Conservation (phyloP, 2,888 invertebrate genomes). For the Spodoptera exigua region DNA sequence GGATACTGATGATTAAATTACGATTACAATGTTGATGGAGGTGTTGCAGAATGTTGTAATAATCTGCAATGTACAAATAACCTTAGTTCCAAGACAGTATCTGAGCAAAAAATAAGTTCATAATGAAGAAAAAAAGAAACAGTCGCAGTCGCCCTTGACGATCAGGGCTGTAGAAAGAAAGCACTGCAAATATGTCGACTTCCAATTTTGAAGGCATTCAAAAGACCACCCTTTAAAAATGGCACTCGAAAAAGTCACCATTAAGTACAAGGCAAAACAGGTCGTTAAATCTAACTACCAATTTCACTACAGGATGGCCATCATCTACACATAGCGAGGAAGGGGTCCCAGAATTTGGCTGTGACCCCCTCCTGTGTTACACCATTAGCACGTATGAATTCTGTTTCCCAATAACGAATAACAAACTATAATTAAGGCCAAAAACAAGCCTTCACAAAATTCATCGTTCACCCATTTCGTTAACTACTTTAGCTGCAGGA, state of each 20-base stretch:
- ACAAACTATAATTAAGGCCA: background rate
- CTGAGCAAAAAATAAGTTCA: too few relatives aligned
- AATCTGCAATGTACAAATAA: background rate
- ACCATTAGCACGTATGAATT: slow-evolving; percentile 23
- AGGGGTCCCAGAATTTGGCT: background rate
- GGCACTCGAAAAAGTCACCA: too few relatives aligned
- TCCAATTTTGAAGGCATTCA: too few relatives aligned
- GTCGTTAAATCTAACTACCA: background rate
- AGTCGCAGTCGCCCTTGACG: too few relatives aligned
- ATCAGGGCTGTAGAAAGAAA: too few relatives aligned
- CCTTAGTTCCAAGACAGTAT: background rate
- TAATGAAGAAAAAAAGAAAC: too few relatives aligned
- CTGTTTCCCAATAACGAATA: background rate
- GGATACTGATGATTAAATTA: slow-evolving; percentile 24
- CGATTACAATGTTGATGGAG: slow-evolving; percentile 20
- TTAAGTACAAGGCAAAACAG: background rate
- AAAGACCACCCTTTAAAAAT: too few relatives aligned
- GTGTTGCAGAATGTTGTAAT: slow-evolving; percentile 5
- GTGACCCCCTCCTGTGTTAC: slow-evolving; percentile 1
- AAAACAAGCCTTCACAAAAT: slow-evolving; percentile 17
- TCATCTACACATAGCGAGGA: background rate
- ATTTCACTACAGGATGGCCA: slow-evolving; percentile 30
- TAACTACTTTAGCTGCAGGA: slow-evolving; percentile 19
- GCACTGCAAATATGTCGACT: too few relatives aligned
- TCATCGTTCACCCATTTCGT: slow-evolving; percentile 2